A percentile compares a stretch with the other conserved stretches of the same genome.
Conservation (phyloP, 2,797 vertebrate genomes). For the Kryptolebias ocellatus region DNA sequence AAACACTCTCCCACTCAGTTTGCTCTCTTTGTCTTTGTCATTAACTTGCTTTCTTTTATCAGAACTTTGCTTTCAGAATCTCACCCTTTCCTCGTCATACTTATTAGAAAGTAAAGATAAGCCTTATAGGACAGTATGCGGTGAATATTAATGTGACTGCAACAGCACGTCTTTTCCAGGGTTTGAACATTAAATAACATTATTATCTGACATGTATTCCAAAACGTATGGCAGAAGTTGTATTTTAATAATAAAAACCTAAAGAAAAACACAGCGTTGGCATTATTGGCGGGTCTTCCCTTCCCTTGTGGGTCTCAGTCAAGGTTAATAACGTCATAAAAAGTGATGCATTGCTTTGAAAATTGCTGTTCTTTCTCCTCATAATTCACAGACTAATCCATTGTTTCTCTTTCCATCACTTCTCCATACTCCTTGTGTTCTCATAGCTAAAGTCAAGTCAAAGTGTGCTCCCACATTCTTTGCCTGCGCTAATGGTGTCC, state of each 20-base stretch:
- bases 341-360: slow-evolving; percentile 31
- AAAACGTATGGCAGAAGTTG: not conserved
- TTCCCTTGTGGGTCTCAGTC: slow-evolving; percentile 15
- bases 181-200: slow-evolving; percentile 24
- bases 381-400: slow-evolving; percentile 35
- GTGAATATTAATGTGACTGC: slow-evolving; percentile 25
- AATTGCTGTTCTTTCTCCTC: slow-evolving; percentile 23
- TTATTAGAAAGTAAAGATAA: slow-evolving; percentile 40
- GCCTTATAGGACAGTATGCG: slow-evolving; percentile 18
- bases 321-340: slow-evolving; percentile 47
- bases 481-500: slow-evolving; percentile 91
- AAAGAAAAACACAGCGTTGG: not conserved
- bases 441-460: slow-evolving; percentile 90
- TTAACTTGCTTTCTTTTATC: slow-evolving; percentile 54
- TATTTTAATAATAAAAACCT: slow-evolving; percentile 5
- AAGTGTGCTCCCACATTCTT: slow-evolving; percentile 94
- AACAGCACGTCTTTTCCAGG: slow-evolving; percentile 21
- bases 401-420: slow-evolving; percentile 31
- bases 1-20: slow-evolving; percentile 38
- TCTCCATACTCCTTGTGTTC: slow-evolving; percentile 18
- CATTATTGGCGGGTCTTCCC: not conserved
- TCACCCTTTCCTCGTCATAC: slow-evolving; percentile 36
- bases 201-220: slow-evolving; percentile 1
- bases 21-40: slow-evolving; percentile 64
- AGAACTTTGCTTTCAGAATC: slow-evolving; percentile 20